Conservation (phyloP, 1,140 invertebrate genomes). For the Oreohelix idahoensis region DNA sequence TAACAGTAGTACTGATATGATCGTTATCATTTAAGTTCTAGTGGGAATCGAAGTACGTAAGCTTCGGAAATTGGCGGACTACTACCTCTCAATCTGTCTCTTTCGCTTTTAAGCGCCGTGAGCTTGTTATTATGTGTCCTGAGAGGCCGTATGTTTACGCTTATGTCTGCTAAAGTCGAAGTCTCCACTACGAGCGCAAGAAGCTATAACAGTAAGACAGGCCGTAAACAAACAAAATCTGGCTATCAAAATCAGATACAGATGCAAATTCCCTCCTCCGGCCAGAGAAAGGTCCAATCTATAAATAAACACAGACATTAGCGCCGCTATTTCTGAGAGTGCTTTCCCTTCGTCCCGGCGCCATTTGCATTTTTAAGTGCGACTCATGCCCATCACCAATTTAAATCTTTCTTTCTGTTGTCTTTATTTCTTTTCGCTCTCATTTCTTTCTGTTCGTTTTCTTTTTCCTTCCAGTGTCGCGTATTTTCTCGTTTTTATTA, state of each 20-base stretch:
- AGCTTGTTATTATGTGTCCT: background rate
- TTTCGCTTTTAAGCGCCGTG: no score
- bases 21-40: no score
- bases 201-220: background rate
- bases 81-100: no score
- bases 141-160: background rate
- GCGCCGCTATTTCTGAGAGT: constrained; percentile 16
- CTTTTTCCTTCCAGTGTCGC: no score
- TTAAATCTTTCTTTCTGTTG: constrained; percentile 11
- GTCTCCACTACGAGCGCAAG: background rate
- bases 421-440: background rate
- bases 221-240: constrained; percentile 32
- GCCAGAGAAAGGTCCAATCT: constrained; percentile 19
- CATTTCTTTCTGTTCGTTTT: no score
- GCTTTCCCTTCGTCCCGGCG: background rate
- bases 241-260: constrained; percentile 36
- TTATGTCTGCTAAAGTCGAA: background rate
- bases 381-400: constrained; percentile 20
- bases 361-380: constrained; percentile 40
- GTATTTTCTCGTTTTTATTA: no score
- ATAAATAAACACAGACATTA: constrained; percentile 42
- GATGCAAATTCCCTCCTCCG: constrained; percentile 21
- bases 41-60: no score
- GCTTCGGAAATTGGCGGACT: no score
- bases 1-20: no score